phyloP scores from a whole-genome alignment of 2,113 vertebrate genomes.

The Chelonoidis abingdonii region DNA sequence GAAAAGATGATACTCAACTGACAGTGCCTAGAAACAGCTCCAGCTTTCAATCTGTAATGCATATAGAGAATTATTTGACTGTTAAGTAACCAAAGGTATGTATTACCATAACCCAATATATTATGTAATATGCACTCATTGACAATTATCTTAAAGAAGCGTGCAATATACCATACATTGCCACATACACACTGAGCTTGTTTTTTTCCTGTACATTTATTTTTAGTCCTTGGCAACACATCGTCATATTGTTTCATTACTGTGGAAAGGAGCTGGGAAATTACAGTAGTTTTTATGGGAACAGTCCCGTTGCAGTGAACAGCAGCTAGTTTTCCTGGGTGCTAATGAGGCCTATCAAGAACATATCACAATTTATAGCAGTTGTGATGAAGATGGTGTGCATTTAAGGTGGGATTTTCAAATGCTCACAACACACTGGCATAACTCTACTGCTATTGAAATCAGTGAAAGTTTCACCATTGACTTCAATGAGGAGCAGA shows the following conservation, averaged over 20 bases:
- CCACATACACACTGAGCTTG: neutral
- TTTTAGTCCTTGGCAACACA: neutral
- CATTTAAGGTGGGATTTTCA: neutral
- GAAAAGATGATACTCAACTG: neutral
- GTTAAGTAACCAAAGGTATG: neutral
- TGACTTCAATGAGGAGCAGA: neutral
- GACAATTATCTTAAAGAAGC: neutral
- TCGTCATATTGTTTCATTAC: neutral
- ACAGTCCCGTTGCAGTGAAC: fast-evolving
- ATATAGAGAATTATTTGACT: neutral
- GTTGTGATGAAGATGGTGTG: neutral
- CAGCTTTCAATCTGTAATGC: neutral
- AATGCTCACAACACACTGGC: fast-evolving
- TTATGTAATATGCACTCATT: neutral
- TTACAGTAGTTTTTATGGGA: neutral
- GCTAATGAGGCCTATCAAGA: neutral
- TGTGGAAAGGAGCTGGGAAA: neutral
- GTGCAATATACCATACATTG: neutral
- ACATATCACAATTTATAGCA: neutral
- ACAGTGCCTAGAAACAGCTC: neutral
- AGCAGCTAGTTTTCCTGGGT: neutral
- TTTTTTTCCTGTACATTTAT: neutral
- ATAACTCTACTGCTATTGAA: neutral
- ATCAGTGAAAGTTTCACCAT: neutral
- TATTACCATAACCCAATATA: neutral